Percentiles rank a stretch among this genome's conserved stretches.
Evolutionary conservation across 2,113 vertebrate genomes (phyloP).

Genomic region (Cranoglanis bouderius): DNA sequence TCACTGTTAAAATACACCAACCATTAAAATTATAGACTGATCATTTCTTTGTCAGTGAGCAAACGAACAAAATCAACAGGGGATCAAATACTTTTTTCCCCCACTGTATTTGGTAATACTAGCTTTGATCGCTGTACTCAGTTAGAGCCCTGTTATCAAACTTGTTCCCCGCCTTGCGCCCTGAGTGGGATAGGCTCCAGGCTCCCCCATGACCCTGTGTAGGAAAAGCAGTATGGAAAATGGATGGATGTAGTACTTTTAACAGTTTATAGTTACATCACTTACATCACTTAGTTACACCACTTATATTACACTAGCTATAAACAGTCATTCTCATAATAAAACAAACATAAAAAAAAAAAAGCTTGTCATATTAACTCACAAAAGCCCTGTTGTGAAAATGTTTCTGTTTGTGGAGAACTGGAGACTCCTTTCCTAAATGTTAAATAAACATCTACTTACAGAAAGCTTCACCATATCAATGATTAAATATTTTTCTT

Average conservation of each 20-base stretch:
- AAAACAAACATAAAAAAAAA: neutral
- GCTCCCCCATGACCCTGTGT: too few relatives aligned
- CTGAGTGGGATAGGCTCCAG: too few relatives aligned
- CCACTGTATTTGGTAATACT: too few relatives aligned
- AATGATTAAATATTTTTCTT: neutral
- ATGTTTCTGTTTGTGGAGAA: neutral
- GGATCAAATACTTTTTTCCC: too few relatives aligned
- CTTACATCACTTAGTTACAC: neutral
- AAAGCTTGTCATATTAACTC: neutral
- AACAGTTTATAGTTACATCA: neutral
- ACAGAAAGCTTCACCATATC: neutral
- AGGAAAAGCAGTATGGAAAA: too few relatives aligned
- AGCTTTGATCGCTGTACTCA: neutral
- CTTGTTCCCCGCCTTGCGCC: neutral
- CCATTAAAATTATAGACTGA: too few relatives aligned
- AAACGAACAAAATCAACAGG: too few relatives aligned
- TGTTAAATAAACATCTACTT: neutral
- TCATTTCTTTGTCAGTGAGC: too few relatives aligned
- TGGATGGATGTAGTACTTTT: neutral
- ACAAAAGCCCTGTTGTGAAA: neutral
- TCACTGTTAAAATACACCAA: too few relatives aligned
- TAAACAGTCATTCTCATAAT: neutral
- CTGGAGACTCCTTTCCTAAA: neutral
- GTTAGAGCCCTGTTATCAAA: neutral
- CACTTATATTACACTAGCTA: neutral